A percentile compares a stretch with the other conserved stretches of the same genome.
Evolutionary conservation across 2,113 vertebrate genomes (phyloP).

Genomic region (Fukomys damarensis): DNA sequence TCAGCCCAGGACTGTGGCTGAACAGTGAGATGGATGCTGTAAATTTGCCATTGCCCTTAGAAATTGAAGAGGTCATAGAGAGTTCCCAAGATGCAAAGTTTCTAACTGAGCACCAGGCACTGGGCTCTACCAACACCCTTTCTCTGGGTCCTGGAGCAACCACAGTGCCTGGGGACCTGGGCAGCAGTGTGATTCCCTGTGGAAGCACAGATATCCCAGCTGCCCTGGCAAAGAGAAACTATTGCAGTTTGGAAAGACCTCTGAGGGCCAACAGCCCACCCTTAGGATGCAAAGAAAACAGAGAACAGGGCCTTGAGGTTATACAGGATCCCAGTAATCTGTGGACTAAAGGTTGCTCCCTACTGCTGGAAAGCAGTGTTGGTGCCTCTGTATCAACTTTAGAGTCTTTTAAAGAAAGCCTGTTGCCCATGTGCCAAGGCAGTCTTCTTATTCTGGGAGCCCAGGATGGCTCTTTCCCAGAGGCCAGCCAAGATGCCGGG

Average conservation of each 20-base stretch:
- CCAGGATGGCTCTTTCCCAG: neutral
- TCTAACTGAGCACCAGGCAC: neutral
- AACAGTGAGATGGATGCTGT: neutral
- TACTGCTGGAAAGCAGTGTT: constrained; percentile 20
- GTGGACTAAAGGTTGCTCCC: constrained; percentile 25
- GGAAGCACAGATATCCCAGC: neutral
- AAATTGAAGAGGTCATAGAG: constrained; percentile 45
- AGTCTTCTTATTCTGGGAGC: constrained; percentile 1
- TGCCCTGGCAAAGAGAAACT: constrained; percentile 2
- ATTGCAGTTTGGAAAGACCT: neutral
- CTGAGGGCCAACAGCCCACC: neutral
- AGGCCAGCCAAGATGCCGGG: constrained; percentile 20
- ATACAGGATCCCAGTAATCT: neutral
- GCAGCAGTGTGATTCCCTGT: neutral
- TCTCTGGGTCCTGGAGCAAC: constrained; percentile 25
- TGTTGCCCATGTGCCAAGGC: neutral
- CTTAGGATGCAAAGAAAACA: neutral
- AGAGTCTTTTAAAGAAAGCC: constrained; percentile 53
- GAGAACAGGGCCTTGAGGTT: neutral
- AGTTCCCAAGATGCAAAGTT: neutral
- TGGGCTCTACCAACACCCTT: neutral
- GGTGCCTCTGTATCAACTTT: neutral
- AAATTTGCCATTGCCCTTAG: constrained; percentile 58
- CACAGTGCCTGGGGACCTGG: neutral
- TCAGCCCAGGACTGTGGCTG: constrained; percentile 60